Percentiles rank a stretch among this genome's conserved stretches.
These are phyloP conservation scores for Coecobrya sp. DNA, from an alignment of 2,888 invertebrate genomes.

Conservation along the genomic window DNA sequence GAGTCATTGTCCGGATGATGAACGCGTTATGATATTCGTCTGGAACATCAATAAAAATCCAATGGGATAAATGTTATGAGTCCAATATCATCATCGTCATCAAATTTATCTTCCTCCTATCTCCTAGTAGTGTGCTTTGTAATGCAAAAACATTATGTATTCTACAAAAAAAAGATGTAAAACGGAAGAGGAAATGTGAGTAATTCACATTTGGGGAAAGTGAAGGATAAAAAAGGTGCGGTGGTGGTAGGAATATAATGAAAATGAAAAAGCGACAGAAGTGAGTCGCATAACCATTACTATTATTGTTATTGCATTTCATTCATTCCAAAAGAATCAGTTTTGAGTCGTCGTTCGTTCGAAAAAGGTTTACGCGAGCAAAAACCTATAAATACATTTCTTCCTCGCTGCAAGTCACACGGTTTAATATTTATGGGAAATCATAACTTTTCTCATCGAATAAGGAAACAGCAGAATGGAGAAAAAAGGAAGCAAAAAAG, in stretches of 20 bases:
- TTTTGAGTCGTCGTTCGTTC: background rate
- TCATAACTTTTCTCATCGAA: constrained; percentile 50
- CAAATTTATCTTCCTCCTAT: background rate
- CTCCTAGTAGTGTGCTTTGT: background rate
- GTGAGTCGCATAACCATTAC: constrained; percentile 20
- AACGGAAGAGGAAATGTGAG: constrained; percentile 32
- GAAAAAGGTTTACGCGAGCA: background rate
- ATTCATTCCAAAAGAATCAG: background rate
- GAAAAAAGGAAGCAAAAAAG: background rate
- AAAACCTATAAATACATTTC: background rate
- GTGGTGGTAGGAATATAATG: background rate
- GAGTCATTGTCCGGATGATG: background rate
- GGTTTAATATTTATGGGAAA: constrained; percentile 62
- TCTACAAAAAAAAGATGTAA: background rate
- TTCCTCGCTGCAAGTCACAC: background rate
- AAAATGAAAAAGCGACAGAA: constrained; percentile 16
- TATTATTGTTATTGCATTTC: constrained; percentile 38
- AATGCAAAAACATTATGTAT: background rate
- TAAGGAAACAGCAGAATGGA: background rate
- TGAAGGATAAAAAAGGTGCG: background rate
- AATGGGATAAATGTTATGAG: constrained; percentile 34
- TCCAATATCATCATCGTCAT: constrained; percentile 10
- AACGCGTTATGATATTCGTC: constrained; percentile 20
- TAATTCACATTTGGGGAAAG: constrained; percentile 26
- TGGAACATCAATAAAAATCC: constrained; percentile 54